Percentiles rank a stretch among this genome's conserved stretches.
These are phyloP conservation scores for Lepus europaeus DNA, from an alignment of 2,113 vertebrate species.

Conservation along the genomic window DNA sequence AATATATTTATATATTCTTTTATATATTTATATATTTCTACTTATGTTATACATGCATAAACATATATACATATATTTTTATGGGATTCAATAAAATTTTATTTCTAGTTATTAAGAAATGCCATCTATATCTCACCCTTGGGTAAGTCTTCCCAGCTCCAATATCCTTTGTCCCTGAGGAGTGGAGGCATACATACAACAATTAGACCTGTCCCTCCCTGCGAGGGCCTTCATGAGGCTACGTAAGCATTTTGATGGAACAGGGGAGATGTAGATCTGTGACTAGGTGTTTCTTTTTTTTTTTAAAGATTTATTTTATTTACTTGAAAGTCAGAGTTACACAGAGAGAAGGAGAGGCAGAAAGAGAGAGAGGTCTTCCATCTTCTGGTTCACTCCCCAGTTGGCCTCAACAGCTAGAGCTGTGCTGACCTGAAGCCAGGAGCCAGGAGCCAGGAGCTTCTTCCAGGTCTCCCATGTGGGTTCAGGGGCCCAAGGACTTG, in stretches of 20 bases:
- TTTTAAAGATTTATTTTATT: no score
- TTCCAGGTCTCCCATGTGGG: no score
- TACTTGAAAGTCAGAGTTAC: no score
- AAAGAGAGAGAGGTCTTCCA: no score
- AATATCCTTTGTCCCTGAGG: not conserved
- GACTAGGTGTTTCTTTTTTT: not conserved
- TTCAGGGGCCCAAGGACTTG: no score
- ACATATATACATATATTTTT: not conserved
- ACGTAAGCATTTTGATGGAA: not conserved
- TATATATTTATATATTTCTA: not conserved
- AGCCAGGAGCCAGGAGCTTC: no score
- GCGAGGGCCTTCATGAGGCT: not conserved
- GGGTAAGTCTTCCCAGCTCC: not conserved
- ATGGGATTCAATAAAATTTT: not conserved
- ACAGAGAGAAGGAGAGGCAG: no score
- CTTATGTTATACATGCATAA: not conserved
- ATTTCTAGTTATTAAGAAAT: not conserved
- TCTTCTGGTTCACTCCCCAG: no score
- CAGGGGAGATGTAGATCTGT: not conserved
- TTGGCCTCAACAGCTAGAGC: no score
- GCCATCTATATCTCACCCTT: not conserved
- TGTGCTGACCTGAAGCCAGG: no score
- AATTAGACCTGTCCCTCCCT: not conserved
- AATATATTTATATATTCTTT: not conserved
- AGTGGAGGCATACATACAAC: not conserved